Evolutionary conservation across 2,888 invertebrate species (phyloP), one percentile per base, ranked within the genome.

Genomic region (Caenorhabditis wallacei): DNA sequence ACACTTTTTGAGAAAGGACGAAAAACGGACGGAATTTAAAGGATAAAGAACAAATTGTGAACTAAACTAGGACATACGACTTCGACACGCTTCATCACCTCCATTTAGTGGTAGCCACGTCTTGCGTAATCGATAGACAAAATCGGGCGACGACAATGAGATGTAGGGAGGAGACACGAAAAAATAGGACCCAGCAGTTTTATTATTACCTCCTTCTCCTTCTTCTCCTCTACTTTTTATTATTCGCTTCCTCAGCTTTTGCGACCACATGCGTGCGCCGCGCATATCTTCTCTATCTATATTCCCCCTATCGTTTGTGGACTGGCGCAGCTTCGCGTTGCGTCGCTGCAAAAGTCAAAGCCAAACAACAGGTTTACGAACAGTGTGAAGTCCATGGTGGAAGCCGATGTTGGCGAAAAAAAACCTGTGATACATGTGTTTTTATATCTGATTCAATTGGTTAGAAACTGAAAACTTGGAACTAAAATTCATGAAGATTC

Each of bases 41-140:
- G 35, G 20, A 22, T 35, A 63, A 26, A 26, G 26, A 59, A 53
- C 43, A 51, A 71, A 71, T 48, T 66, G 66, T 53, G 66, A 66
- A 51, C 61, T 64, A 56, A 74, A 74, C 72, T 74, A 74, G 72
- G 71, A 53, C 71, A 72, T 24, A 54, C 74, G 63, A 56, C 75
- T 75, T 76, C 51, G 76, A 68, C 61, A 76, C 76, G 76, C 76
- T 69, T 76, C 76, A 76, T 69, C 76, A 76, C 76, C 76, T 75
- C 74, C 24, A 63, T 51, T 30, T 53, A 37, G 66, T 66, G 53
- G 35, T 70, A 57, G 70, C 57, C 40, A 53, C 59, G 61, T 46
- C 66, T 75, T 75, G 75, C 75, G 75, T 75, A 75, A 75, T 64
- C 75, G 75, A 8, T 30, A 35, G 46, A 64, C 46, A 46, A 51